Evolutionary conservation across 2,797 vertebrate species (phyloP), one percentile per base, ranked within the genome.

Genomic region (Cyclopterus lumpus): DNA sequence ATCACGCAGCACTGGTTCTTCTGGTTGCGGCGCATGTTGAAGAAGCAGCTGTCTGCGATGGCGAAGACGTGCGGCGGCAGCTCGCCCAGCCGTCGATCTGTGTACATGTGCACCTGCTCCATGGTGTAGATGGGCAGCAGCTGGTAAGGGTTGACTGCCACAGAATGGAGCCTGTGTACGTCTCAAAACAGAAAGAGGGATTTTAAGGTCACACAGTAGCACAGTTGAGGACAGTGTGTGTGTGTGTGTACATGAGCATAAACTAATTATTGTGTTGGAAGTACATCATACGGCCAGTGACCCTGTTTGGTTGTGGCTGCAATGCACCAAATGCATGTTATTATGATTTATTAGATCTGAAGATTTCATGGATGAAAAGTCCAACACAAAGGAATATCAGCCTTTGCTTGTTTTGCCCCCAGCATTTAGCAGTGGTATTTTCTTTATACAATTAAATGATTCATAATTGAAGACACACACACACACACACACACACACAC

Each of bases 81-180:
- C 73, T 99, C 97, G 0, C 98, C 98, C 66, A 98, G 92, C 1
- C 96, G 95, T 8, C 74, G 94, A 77, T 95, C 95, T 7, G 94
- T 96, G 91, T 99, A 99, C 71, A 91, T 91, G 61, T 95, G 94
- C 67, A 99, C 96, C 61, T 98, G 95, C 69, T 99, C 97, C 0
- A 80, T 82, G 2, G 96, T 96, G 91, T 99, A 99, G 83, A 99
- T 89, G 2, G 98, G 97, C 86, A 99, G 93, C 90, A 96, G 87
- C 94, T 98, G 96, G 94, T 99, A 99, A 0, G 98, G 98, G 92
- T 99, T 99, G 88, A 99, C 95, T 0, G 98, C 97, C 58, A 99
- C 92, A 99, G 93, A 94, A 99, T 99, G 71, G 97, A 97, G 67
- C 98, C 98, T 24, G 96, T 98, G 93, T 97, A 99, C 0, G 98